Conservation (phyloP, 1,140 invertebrate species). For the Cyclina sinensis region DNA sequence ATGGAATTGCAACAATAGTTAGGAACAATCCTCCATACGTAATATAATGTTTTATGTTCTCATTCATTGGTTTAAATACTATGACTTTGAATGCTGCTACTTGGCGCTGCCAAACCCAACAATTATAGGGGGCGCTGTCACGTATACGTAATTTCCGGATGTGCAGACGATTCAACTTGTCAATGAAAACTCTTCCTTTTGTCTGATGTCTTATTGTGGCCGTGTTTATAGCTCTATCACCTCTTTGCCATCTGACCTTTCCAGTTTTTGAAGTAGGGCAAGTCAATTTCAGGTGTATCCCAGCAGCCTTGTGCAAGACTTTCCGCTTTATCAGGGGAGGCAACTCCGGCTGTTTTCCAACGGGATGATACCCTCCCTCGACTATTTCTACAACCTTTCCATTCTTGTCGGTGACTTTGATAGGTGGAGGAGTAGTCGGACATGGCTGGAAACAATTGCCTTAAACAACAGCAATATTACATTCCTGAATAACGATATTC, state of each 20-base stretch:
- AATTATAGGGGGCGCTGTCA: slow-evolving; percentile 86
- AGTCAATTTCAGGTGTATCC: slow-evolving; percentile 74
- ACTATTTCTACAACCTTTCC: slow-evolving; percentile 79
- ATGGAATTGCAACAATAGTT: slow-evolving; percentile 68
- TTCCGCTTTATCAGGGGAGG: slow-evolving; percentile 75
- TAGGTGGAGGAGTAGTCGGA: slow-evolving; percentile 75
- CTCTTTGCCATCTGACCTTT: slow-evolving; percentile 79
- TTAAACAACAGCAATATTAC: slow-evolving; percentile 5
- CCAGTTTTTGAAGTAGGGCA: slow-evolving; percentile 74
- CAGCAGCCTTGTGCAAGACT: slow-evolving; percentile 72
- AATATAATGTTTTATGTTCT: slow-evolving; percentile 88
- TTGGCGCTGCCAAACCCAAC: slow-evolving; percentile 89
- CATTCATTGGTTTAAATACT: slow-evolving; percentile 87
- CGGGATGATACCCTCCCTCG: slow-evolving; percentile 74
- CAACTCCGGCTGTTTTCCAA: slow-evolving; percentile 72
- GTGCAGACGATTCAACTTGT: slow-evolving; percentile 76
- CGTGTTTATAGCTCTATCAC: slow-evolving; percentile 74
- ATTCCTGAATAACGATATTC: no score
- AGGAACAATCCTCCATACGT: slow-evolving; percentile 72
- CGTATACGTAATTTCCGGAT: slow-evolving; percentile 73
- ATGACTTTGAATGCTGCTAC: slow-evolving; percentile 89
- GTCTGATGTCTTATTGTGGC: slow-evolving; percentile 76
- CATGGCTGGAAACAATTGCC: slow-evolving; percentile 72
- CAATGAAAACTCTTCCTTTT: slow-evolving; percentile 79
- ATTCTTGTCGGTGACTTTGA: slow-evolving; percentile 75